Evolutionary conservation across 2,888 invertebrate species (phyloP), one percentile per base, ranked within the genome.

Genomic region (Drosophila macrothrix): DNA sequence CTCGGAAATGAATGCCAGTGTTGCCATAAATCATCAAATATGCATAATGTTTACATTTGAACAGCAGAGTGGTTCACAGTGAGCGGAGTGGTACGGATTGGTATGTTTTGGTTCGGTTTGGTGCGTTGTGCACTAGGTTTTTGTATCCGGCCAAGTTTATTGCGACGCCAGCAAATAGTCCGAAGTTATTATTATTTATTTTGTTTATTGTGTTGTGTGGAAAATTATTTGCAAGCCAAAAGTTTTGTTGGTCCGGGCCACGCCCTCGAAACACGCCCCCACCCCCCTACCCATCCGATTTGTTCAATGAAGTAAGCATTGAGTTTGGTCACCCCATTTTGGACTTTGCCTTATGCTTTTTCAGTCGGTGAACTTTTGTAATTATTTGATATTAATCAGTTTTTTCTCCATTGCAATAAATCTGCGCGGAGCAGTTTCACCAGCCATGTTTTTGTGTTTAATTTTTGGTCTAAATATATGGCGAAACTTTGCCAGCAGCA

Each of bases 11-110:
- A 91, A 91, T 91, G 92, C 88, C 91, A 92, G 90, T 90, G 87
- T 89, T 91, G 88, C 91, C 90, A 92, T 92, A 92, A 92, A 92
- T 92, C 90, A 92, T 88, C 80, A 84, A 90, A 82, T 90, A 90
- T 91, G 89, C 90, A 87, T 87, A 90, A 88, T 85, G 90, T 89
- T 92, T 91, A 88, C 81, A 90, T 90, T 90, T 84, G 82, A 78
- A 75, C 82, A 73, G 69, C 59, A 49, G 65, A 80, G 28, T 72
- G 77, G 67, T 73, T 76, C 49, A 52, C 63, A 50, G 39, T 54
- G 43, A 14, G 46, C 16, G 49, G 39, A 12, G 52, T 33, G 43
- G 54, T 31, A 22, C 53, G 19, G 22, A 31, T 54, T 39, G 31
- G 54, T 35, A 52, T 37, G 41, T 19, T 12, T 33, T 29, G 52